Conservation (phyloP, 2,888 invertebrate species). For the Agrotis ipsilon region DNA sequence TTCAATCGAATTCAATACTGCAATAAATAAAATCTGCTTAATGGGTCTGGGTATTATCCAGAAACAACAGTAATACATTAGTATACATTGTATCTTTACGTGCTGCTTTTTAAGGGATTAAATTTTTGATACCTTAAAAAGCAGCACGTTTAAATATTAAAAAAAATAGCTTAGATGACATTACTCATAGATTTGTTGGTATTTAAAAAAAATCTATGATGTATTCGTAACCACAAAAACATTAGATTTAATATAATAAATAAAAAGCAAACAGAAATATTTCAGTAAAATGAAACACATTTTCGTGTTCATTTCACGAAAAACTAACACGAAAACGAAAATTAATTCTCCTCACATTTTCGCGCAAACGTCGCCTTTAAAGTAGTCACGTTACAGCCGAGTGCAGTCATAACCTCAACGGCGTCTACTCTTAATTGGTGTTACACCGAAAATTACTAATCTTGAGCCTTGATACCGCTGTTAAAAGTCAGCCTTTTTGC, state of each 20-base stretch:
- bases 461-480: conserved; percentile 61
- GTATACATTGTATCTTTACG: too few species aligned
- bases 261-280: background rate
- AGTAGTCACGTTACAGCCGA: conserved; percentile 52
- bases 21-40: background rate
- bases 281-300: background rate
- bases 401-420: conserved; percentile 63
- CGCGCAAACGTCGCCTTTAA: conserved; percentile 12
- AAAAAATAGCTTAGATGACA: too few species aligned
- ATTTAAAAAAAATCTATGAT: too few species aligned
- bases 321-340: background rate
- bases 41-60: background rate
- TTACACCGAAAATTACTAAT: conserved; percentile 70
- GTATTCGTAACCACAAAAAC: too few species aligned
- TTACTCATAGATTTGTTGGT: too few species aligned
- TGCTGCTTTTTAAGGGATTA: too few species aligned
- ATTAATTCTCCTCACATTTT: background rate
- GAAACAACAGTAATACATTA: too few species aligned
- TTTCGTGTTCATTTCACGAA: background rate
- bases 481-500: conserved; percentile 66
- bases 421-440: conserved; percentile 66
- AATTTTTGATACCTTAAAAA: too few species aligned
- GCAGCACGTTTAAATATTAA: too few species aligned
- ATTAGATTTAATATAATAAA: too few species aligned
- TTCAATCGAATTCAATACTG: background rate